Conservation (phyloP, 2,113 vertebrate genomes). For the Camarhynchus parvulus region DNA sequence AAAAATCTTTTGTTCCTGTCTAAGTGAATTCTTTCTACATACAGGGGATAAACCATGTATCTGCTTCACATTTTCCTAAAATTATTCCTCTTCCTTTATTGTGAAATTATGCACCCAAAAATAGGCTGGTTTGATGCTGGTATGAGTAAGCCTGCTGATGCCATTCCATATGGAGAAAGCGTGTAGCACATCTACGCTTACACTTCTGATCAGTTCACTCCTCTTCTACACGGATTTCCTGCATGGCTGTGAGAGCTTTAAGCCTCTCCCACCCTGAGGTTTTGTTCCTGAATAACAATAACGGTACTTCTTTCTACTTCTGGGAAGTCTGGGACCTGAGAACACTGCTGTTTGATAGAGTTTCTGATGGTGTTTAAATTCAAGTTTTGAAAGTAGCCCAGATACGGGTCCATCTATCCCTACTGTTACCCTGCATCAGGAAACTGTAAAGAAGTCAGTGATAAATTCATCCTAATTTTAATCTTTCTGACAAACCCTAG, state of each 20-base stretch:
- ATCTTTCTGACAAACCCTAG: conserved; percentile 1
- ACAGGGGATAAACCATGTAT: neutral
- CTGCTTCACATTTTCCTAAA: neutral
- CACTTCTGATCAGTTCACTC: neutral
- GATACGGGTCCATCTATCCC: accelerated
- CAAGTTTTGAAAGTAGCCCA: neutral
- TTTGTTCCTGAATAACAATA: neutral
- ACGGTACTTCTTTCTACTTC: neutral
- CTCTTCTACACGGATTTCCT: neutral
- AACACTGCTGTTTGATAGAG: neutral
- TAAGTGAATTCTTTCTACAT: neutral
- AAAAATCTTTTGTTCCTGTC: neutral
- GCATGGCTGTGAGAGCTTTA: neutral
- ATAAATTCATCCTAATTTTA: conserved; percentile 3
- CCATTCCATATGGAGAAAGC: neutral
- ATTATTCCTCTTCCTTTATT: neutral
- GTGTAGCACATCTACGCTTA: neutral
- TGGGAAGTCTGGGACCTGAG: neutral
- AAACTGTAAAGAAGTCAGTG: neutral
- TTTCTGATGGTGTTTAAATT: neutral
- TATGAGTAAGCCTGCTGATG: conserved; percentile 17
- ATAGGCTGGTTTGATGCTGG: neutral
- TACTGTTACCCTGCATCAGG: neutral
- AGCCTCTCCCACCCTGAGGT: neutral
- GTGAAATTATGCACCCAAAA: neutral